phyloP scores from a whole-genome alignment of 2,797 vertebrate species.

The Urosaurus nigricauda region DNA sequence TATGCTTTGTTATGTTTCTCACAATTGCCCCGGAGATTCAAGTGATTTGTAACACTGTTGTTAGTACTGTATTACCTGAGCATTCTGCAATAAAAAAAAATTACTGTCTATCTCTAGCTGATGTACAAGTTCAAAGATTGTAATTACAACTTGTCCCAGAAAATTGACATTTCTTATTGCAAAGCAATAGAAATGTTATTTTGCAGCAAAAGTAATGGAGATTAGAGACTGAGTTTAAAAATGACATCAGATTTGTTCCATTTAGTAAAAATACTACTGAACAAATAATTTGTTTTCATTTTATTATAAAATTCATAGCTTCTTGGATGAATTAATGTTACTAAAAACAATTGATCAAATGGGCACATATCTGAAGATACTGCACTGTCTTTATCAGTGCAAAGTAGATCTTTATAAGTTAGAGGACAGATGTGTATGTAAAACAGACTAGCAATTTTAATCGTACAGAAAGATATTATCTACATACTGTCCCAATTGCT shows the following conservation, averaged over 20 bases:
- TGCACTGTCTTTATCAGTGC: background rate
- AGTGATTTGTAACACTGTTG: background rate
- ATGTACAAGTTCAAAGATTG: background rate
- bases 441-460: background rate
- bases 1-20: background rate
- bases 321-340: background rate
- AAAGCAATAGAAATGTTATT: background rate
- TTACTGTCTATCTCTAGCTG: background rate
- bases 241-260: background rate
- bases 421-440: background rate
- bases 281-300: background rate
- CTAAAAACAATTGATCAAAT: background rate
- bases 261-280: background rate
- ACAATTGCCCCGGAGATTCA: background rate
- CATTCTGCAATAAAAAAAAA: background rate
- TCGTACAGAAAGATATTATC: background rate
- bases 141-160: background rate
- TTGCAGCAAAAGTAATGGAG: background rate
- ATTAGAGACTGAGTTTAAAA: background rate
- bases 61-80: background rate
- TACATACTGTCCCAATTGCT: background rate
- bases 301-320: background rate
- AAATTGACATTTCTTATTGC: slow-evolving; percentile 11
- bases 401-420: background rate
- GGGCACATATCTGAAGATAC: background rate